Evolutionary conservation across 2,888 invertebrate species (phyloP), one percentile per base, ranked within the genome.

Genomic region (Therioaphis trifolii): DNA sequence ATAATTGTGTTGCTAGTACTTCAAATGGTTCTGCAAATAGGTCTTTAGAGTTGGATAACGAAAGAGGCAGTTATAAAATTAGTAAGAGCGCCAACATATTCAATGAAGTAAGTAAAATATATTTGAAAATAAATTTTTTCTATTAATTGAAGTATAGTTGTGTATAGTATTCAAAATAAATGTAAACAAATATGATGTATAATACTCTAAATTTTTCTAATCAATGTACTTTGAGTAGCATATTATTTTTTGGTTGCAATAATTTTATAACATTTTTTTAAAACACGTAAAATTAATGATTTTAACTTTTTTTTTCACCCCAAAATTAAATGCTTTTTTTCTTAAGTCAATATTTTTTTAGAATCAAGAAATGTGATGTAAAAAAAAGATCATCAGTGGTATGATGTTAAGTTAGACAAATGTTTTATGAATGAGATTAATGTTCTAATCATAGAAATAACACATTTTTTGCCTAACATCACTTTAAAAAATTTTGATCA

Each of bases 1-100:
- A 49, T 46, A 49, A 61, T 49, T 35, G 18, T 71, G n/a, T 72
- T 63, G 43, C 80, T 61, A 61, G 61, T 80, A 61, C 80, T 29
- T 80, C 80, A 72, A 80, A 80, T n/a, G 29, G 15, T 61, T n/a
- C 18, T 40, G 11, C 35, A 24, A 40, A 3, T 27, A 43, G 21
- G 0, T n/a, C 9, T 46, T 27, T 29, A 14, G 43, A 43, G 21
- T 27, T 43, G 2, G 43, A 40, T 71, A 29, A 14, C 24, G 21
- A 1, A 55, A 40, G n/a, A 15, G 43, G 69, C 1, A 52, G 15
- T 12, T 49, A 24, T 49, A 66, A 2, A 58, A 12, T 40, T 58
- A 55, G 7, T 43, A 49, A 29, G 12, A 72, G 61, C 3, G 15
- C 29, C 21, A 3, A 35, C 43, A 24, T 80, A 35, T 80, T 80